Evolutionary conservation across 37 sponge, comb jelly and placozoan genomes (phyloP).

Genomic region (Sycon ciliatum): DNA sequence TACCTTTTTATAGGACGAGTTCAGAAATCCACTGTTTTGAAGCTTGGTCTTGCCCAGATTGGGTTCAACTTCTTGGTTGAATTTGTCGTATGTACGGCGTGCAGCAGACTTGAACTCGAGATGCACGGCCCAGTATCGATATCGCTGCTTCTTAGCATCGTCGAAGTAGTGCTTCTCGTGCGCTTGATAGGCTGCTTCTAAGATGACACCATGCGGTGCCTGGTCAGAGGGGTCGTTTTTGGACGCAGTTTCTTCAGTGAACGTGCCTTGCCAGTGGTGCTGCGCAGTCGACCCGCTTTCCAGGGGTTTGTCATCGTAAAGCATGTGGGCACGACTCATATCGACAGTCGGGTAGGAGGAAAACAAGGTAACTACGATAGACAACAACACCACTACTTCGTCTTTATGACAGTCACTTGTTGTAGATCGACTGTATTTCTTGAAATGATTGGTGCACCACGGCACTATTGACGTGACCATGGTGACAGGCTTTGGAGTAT

Average conservation of each 20-base stretch:
- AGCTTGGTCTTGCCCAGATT: slow-evolving; percentile 56
- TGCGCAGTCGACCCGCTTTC: neutral
- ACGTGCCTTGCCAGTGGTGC: slow-evolving; percentile 39
- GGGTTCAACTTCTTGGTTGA: slow-evolving; percentile 57
- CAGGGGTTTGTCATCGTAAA: slow-evolving; percentile 20
- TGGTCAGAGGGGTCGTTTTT: slow-evolving; percentile 20
- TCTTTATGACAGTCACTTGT: too few relatives aligned
- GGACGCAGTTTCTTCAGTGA: slow-evolving; percentile 24
- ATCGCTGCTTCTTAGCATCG: slow-evolving; percentile 36
- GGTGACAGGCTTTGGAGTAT: too few relatives aligned
- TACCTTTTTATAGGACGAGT: slow-evolving; percentile 56
- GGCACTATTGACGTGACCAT: too few relatives aligned
- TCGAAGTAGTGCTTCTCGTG: slow-evolving; percentile 34
- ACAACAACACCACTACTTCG: too few relatives aligned
- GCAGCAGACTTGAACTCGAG: slow-evolving; percentile 48
- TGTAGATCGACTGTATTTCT: too few relatives aligned
- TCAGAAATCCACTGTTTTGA: slow-evolving; percentile 57
- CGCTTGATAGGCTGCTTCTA: slow-evolving; percentile 59
- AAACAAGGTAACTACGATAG: too few relatives aligned
- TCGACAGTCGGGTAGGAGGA: too few relatives aligned
- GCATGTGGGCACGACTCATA: slow-evolving; percentile 81
- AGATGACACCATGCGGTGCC: slow-evolving; percentile 27
- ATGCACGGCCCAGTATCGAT: slow-evolving; percentile 45
- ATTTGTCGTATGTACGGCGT: slow-evolving; percentile 46
- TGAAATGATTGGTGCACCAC: too few relatives aligned